These are phyloP conservation scores for Leptinotarsa defecta DNA, from an alignment of 1,140 invertebrate species.

Conservation along the genomic window DNA sequence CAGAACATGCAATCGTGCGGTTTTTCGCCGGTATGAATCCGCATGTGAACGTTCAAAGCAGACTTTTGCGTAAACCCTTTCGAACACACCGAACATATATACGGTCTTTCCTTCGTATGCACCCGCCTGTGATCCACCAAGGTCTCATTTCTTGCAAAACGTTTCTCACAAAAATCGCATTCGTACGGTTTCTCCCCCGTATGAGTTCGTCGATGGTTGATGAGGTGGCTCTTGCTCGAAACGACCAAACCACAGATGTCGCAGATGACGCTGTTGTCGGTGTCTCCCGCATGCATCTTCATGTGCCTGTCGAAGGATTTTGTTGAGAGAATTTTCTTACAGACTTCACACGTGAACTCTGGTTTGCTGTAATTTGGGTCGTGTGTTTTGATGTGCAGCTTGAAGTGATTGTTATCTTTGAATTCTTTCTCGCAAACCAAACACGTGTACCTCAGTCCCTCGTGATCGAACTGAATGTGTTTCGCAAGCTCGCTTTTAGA, in stretches of 20 bases:
- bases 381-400: conserved; percentile 27
- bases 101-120: conserved; percentile 58
- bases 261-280: conserved; percentile 19
- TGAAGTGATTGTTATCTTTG: conserved; percentile 9
- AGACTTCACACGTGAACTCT: conserved; percentile 31
- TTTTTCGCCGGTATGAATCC: conserved; percentile 62
- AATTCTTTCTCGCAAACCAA: conserved; percentile 32
- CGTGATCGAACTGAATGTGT: conserved; percentile 35
- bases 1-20: conserved; percentile 56
- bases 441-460: conserved; percentile 37
- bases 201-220: conserved; percentile 85
- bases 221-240: conserved; percentile 41
- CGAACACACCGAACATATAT: conserved; percentile 52
- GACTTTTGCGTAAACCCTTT: conserved; percentile 37
- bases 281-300: conserved; percentile 7
- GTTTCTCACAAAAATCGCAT: conserved; percentile 65
- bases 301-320: conserved; percentile 19
- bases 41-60: conserved; percentile 63
- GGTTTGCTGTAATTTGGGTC: conserved; percentile 21
- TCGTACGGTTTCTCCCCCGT: conserved; percentile 80
- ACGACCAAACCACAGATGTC: conserved; percentile 52
- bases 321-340: conserved; percentile 20
- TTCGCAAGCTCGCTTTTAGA: conserved; percentile 25
- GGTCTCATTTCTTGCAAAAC: conserved; percentile 58
- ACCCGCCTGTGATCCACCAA: conserved; percentile 52